Evolutionary conservation across 1,140 invertebrate genomes (phyloP), one percentile per base, ranked within the genome.

Genomic region (Drosophila asahinai): DNA sequence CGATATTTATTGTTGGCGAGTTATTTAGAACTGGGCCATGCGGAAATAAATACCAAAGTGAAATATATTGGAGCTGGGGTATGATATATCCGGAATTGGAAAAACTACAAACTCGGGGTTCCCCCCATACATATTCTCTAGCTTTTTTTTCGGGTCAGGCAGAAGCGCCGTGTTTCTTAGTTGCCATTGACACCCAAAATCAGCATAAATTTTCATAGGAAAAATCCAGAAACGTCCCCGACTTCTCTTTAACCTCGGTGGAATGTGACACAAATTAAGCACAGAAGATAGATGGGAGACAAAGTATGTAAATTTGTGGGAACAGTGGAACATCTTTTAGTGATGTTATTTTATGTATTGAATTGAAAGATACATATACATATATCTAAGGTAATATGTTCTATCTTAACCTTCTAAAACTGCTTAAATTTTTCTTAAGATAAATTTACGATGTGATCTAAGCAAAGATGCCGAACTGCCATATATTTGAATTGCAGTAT

Each of bases 1-100:
- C 65, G 43, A 65, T 87, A 86, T 86, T 86, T 82, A 86, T 86
- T 80, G 81, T 77, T 52, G 59, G 47, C 40, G 36, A 65, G 78
- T 62, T 67, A 54, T 61, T 67, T 48, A 47, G 71, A 83, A 83
- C 65, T 87, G 77, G 83, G 83, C 77, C 80, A 83, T 77, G 72
- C 80, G 83, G 83, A 87, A 80, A 87, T 77, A 67, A 77, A 87
- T 80, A 67, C 67, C 77, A 71, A 60, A 51, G 52, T 66, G 36
- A 72, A 76, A 80, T 70, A 33, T 55, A 78, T 72, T 55, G 51
- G 43, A 55, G 80, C 25, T 43, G 27, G 36, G 68, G 49, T 22
- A 75, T 62, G 70, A 71, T 70, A 70, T 72, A 72, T 74, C 71
- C 68, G 57, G 55, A 40, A 73, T 42, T 55, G 64, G 68, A 45